Evolutionary conservation across 2,797 vertebrate species (phyloP).

Genomic region (Balearica regulorum): DNA sequence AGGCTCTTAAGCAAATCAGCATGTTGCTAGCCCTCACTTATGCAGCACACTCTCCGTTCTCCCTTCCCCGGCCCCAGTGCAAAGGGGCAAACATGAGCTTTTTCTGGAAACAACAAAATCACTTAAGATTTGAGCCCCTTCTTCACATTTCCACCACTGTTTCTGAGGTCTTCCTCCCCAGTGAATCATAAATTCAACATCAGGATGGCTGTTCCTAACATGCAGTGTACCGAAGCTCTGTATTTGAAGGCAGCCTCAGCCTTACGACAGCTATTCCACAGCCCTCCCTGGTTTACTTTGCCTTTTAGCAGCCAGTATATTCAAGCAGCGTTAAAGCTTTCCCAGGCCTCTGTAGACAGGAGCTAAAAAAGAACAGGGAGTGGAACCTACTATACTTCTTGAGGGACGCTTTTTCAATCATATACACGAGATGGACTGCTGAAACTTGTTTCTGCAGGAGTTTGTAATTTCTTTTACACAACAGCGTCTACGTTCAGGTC

Average conservation of each 20-base stretch:
- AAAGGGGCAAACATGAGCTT: accelerated
- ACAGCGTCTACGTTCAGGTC: no score
- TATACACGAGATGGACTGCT: no score
- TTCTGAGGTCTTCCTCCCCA: not conserved
- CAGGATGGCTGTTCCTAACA: accelerated
- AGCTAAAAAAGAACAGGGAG: not conserved
- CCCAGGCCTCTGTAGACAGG: not conserved
- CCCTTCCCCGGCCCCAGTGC: accelerated
- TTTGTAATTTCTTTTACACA: no score
- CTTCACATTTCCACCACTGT: not conserved
- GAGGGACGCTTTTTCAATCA: no score
- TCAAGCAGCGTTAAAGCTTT: not conserved
- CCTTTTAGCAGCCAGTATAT: not conserved
- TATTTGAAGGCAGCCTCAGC: not conserved
- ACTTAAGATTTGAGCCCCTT: not conserved
- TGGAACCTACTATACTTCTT: not conserved
- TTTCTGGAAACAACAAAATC: not conserved
- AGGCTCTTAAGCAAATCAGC: not conserved
- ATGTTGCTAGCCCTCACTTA: accelerated
- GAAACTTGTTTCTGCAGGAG: no score
- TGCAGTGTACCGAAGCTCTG: not conserved
- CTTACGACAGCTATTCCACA: not conserved
- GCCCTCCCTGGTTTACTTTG: not conserved
- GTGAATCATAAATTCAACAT: accelerated
- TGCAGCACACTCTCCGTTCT: not conserved